Evolutionary conservation across 2,888 invertebrate genomes (phyloP), one percentile per base, ranked within the genome.

Genomic region (Arge pagana): DNA sequence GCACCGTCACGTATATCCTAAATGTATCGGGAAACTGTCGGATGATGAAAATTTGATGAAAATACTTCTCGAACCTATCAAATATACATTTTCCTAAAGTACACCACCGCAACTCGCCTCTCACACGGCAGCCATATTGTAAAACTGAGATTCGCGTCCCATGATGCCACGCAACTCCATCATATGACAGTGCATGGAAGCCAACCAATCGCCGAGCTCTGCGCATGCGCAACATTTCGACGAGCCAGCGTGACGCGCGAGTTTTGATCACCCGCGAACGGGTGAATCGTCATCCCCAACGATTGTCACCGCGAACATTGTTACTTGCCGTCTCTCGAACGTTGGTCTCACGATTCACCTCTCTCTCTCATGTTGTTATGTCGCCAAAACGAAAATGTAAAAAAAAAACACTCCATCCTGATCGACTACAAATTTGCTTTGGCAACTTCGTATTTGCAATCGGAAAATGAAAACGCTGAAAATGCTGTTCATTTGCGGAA

Each of bases 61-160:
- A 30, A 28, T 45, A 31, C 18, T 56, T 59, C 52, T 55, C 53
- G 56, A 58, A 54, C 65, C 66, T 70, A 68, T 40, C 61, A 62
- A 64, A 65, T 61, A 60, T 63, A 67, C 68, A 71, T 70, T 66
- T 68, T 69, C 64, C 49, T 28, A 66, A 64, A 68, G 64, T 65
- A 65, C 66, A 65, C 67, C 67, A 67, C 71, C 71, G 68, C 72
- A 65, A 73, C 70, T 72, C 64, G 63, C 62, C 58, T 53, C 68
- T 74, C 68, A 74, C 66, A 71, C 63, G 60, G 63, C 68, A 71
- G 75, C 76, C 76, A 76, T 76, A 62, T 75, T 76, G 73, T 64
- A 71, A 69, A 70, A 68, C 66, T 65, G 60, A 65, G 63, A 69
- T 70, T 62, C 61, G 66, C 64, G 65, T 67, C 71, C 66, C 67